Evolutionary conservation across 1,140 invertebrate genomes (phyloP), one percentile per base, ranked within the genome.

Genomic region (Drosophila murphyi): DNA sequence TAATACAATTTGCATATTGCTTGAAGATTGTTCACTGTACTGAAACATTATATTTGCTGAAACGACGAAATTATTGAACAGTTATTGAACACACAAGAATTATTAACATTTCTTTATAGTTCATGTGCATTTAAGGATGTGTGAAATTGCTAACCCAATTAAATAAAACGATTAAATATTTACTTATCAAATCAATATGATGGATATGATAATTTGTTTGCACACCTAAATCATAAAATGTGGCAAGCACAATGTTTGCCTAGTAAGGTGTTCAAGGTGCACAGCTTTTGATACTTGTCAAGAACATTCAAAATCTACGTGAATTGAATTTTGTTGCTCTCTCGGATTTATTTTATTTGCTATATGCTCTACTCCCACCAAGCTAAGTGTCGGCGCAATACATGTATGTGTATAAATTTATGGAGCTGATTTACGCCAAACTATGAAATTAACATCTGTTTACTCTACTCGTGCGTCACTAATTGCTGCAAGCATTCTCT

Each of bases 401-500:
- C 4, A 32, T 47, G 20, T 68, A 29, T 31, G 29, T 28, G 35
- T 54, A 48, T 39, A 4, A 31, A 29, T 39, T 6, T 41, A 3
- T 41, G 39, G 39, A n/a, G 41, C 37, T 78, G 78, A 80, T 80
- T 80, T 80, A 80, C 64, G 76, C 41, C 37, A 7, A 41, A 41
- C 72, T 45, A 78, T 71, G 76, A 71, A 78, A 78, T 75, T 67
- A 75, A 71, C 78, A 80, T 78, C 78, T 80, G 78, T 69, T 71
- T 62, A 67, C 56, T 71, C 67, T 57, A 68, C 71, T 80, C 76
- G 71, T 71, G 31, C 71, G 72, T 65, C 75, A 78, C 75, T 80
- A 80, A 78, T 80, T 80, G 78, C 75, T 78, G 12, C 39, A 35
- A 57, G 72, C 71, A 78, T 71, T 70, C 56, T 62, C 48, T 43